These are phyloP conservation scores for Augochlora pura DNA, from an alignment of 1,140 invertebrate genomes.

Conservation along the genomic window DNA sequence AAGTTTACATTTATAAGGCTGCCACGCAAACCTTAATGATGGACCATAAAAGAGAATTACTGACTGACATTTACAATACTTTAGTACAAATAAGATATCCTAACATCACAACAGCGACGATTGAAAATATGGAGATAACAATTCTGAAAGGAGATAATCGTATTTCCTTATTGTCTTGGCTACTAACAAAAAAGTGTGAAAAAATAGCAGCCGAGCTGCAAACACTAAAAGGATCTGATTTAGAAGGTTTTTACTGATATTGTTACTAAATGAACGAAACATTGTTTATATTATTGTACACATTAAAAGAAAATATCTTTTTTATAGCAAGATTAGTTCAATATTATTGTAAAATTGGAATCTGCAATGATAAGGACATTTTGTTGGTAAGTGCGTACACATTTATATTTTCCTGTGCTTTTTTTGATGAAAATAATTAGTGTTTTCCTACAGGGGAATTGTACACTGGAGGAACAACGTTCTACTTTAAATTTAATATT, in stretches of 20 bases:
- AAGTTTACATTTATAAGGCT: too few relatives aligned
- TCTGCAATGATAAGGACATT: slow-evolving; percentile 46
- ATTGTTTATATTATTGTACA: background rate
- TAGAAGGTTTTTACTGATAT: slow-evolving; percentile 49
- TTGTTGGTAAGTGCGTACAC: slow-evolving; percentile 49
- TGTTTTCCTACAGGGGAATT: slow-evolving; percentile 51
- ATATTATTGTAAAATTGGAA: slow-evolving; percentile 56
- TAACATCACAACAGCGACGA: slow-evolving; percentile 46
- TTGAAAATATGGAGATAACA: slow-evolving; percentile 44
- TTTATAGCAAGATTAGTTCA: slow-evolving; percentile 48
- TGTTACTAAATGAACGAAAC: background rate
- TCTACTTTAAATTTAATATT: slow-evolving; percentile 47
- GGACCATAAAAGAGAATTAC: slow-evolving; percentile 9
- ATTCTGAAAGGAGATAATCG: slow-evolving; percentile 57
- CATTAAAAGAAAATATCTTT: background rate
- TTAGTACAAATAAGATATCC: slow-evolving; percentile 57
- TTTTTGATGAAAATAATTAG: background rate
- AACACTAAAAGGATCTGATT: slow-evolving; percentile 43
- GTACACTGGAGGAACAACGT: slow-evolving; percentile 46
- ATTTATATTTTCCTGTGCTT: background rate
- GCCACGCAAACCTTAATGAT: background rate
- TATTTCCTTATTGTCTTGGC: slow-evolving; percentile 56
- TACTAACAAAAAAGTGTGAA: slow-evolving; percentile 38
- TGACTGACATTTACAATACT: slow-evolving; percentile 50
- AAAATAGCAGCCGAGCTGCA: slow-evolving; percentile 1